Conservation (phyloP, 2,888 invertebrate genomes). For the Stramonita haemastoma region DNA sequence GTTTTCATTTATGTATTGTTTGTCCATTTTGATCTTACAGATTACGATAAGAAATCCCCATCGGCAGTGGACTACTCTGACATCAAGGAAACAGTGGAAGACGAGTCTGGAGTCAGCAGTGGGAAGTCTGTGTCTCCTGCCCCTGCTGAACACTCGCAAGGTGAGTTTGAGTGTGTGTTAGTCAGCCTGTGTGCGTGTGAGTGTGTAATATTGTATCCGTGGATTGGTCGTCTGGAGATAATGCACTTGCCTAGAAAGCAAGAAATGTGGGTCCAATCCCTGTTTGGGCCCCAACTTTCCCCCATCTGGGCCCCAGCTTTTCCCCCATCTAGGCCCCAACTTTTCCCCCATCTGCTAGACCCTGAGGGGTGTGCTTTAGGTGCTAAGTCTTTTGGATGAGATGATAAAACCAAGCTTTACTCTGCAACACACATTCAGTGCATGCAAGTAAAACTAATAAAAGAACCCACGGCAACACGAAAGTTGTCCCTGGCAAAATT, state of each 20-base stretch:
- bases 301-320: too few species aligned
- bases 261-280: too few species aligned
- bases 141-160: constrained; percentile 8
- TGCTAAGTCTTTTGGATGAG: too few species aligned
- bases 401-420: too few species aligned
- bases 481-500: not conserved
- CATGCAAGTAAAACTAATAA: not conserved
- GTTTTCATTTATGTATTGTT: not conserved
- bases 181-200: not conserved
- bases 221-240: not conserved
- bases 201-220: not conserved
- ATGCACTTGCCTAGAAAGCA: too few species aligned
- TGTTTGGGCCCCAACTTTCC: too few species aligned
- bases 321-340: too few species aligned
- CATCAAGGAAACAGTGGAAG: constrained; percentile 94
- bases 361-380: too few species aligned
- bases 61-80: constrained; percentile 95
- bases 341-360: too few species aligned
- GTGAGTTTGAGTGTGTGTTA: not conserved
- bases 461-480: not conserved
- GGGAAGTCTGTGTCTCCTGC: constrained; percentile 6
- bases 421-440: too few species aligned
- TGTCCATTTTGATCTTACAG: constrained; percentile 49
- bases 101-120: constrained; percentile 78
- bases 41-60: constrained; percentile 62